Conservation (phyloP, 92 coral and sea anemone species). For the Palythoa grandis region DNA sequence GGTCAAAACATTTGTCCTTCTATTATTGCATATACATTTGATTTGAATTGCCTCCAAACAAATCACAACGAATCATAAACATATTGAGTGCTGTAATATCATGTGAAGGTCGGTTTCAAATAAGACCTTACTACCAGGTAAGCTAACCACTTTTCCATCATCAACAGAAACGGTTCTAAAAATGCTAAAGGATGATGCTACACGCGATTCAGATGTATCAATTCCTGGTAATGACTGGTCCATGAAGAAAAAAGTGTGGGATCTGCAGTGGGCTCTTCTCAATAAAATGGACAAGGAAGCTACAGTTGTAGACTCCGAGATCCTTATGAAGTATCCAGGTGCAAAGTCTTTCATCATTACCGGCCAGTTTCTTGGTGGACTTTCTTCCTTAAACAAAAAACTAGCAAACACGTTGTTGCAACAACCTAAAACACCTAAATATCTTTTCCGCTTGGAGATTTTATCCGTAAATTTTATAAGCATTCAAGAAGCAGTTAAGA, state of each 20-base stretch:
- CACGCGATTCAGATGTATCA: not conserved
- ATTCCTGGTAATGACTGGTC: not conserved
- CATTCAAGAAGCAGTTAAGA: conserved; percentile 13
- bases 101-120: too few relatives aligned
- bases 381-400: conserved; percentile 21
- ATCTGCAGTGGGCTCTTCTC: conserved; percentile 19
- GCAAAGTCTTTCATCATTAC: conserved; percentile 24
- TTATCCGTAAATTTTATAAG: not conserved
- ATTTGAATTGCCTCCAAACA: too few relatives aligned
- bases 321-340: not conserved
- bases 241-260: not conserved
- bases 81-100: too few relatives aligned
- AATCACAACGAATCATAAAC: too few relatives aligned
- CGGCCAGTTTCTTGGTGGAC: conserved; percentile 19
- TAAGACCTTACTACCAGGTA: too few relatives aligned
- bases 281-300: not conserved
- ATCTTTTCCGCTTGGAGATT: conserved; percentile 23
- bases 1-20: too few relatives aligned
- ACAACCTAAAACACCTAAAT: not conserved
- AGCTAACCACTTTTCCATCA: not conserved
- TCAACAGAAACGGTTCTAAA: conserved; percentile 10
- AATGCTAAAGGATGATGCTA: not conserved
- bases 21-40: too few relatives aligned
- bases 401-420: not conserved
- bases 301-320: not conserved